phyloP scores from a whole-genome alignment of 1,140 invertebrate species.

The Agraylea sexmaculata region DNA sequence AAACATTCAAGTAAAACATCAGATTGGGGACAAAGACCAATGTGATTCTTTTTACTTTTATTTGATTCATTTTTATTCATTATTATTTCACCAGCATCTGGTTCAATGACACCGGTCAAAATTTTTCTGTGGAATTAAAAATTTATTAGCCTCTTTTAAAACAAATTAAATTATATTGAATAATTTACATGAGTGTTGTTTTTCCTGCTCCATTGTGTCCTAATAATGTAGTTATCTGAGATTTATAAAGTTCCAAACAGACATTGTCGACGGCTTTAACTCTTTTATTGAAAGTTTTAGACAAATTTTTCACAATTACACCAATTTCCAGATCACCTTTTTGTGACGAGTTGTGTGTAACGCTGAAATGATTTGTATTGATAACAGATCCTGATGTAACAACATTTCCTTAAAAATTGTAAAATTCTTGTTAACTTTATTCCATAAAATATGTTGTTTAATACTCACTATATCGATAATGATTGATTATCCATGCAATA shows the following conservation, averaged over 20 bases:
- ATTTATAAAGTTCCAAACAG: slow-evolving; percentile 53
- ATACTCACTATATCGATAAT: slow-evolving; percentile 16
- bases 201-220: slow-evolving; percentile 81
- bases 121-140: slow-evolving; percentile 41
- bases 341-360: not conserved
- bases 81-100: slow-evolving; percentile 43
- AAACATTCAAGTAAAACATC: slow-evolving; percentile 73
- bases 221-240: slow-evolving; percentile 60
- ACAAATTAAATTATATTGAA: slow-evolving; percentile 9
- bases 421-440: not conserved
- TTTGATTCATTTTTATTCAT: slow-evolving; percentile 12
- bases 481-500: slow-evolving; percentile 31
- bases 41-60: slow-evolving; percentile 26
- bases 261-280: slow-evolving; percentile 55
- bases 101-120: slow-evolving; percentile 50
- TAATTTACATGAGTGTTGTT: slow-evolving; percentile 62
- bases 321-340: slow-evolving; percentile 28
- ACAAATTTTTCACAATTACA: slow-evolving; percentile 36
- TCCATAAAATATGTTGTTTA: slow-evolving; percentile 3
- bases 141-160: not conserved
- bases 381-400: not conserved
- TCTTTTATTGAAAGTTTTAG: slow-evolving; percentile 33
- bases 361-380: slow-evolving; percentile 2
- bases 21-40: slow-evolving; percentile 73
- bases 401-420: slow-evolving; percentile 1